Evolutionary conservation across 2,113 vertebrate genomes (phyloP).

Genomic region (Stegastes partitus): DNA sequence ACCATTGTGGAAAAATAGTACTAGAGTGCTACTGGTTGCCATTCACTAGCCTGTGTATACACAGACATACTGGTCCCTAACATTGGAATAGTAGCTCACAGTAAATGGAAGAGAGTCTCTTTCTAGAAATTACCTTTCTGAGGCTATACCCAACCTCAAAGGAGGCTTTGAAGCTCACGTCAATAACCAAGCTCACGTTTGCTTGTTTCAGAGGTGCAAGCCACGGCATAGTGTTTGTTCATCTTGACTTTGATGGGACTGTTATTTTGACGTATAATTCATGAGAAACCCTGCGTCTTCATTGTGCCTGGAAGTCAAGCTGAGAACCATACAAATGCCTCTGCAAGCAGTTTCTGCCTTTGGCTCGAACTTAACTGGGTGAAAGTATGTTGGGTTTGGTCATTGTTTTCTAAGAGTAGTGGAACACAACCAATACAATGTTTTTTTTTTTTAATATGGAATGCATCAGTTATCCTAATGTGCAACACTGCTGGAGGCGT

Average conservation of each 20-base stretch:
- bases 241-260: constrained; percentile 13
- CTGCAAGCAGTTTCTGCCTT: background rate
- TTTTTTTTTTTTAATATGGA: background rate
- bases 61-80: background rate
- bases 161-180: constrained; percentile 42
- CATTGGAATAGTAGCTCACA: constrained; percentile 14
- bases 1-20: constrained; percentile 17
- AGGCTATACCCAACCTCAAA: constrained; percentile 41
- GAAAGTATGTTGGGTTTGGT: background rate
- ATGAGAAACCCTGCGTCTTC: constrained; percentile 9
- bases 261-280: constrained; percentile 38
- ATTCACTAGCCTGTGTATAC: background rate
- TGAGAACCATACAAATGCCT: constrained; percentile 12
- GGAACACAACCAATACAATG: constrained; percentile 3
- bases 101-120: constrained; percentile 14
- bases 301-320: constrained; percentile 7
- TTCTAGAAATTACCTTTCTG: constrained; percentile 14
- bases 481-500: constrained; percentile 21
- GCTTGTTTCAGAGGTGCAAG: constrained; percentile 15
- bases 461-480: constrained; percentile 8
- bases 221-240: background rate
- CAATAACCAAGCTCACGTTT: constrained; percentile 21
- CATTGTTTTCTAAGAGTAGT: background rate
- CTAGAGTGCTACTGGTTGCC: background rate
- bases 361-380: background rate